Conservation (phyloP, 2,888 invertebrate genomes). For the Linyphia triangularis region DNA sequence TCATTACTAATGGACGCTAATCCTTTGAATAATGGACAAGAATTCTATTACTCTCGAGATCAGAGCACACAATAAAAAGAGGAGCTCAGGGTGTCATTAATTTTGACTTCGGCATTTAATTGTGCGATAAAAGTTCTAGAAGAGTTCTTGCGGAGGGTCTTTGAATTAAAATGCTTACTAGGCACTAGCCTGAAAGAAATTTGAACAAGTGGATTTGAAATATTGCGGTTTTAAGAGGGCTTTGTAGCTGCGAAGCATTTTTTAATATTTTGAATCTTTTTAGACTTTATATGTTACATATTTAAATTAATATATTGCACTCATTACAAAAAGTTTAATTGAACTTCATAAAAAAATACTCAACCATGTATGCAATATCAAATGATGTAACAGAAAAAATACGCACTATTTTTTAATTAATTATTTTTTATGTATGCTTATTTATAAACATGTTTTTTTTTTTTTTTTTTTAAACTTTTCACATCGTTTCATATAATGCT, state of each 20-base stretch:
- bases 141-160: background rate
- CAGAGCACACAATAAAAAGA: slow-evolving; percentile 30
- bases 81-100: slow-evolving; percentile 28
- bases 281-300: too few species aligned
- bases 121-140: slow-evolving; percentile 20
- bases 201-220: background rate
- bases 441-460: too few species aligned
- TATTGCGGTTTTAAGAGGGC: background rate
- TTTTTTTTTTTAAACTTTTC: too few species aligned
- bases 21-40: slow-evolving; percentile 54
- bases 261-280: too few species aligned
- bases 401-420: too few species aligned
- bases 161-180: slow-evolving; percentile 22
- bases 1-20: slow-evolving; percentile 59
- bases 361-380: too few species aligned
- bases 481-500: too few species aligned
- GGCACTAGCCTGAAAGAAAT: background rate
- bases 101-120: slow-evolving; percentile 45
- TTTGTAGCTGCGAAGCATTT: background rate
- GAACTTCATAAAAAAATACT: too few species aligned
- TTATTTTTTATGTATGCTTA: too few species aligned
- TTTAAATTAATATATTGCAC: too few species aligned
- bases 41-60: slow-evolving; percentile 42
- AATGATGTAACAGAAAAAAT: too few species aligned
- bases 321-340: too few species aligned